Base-by-base conservation (phyloP, 2,113 vertebrate genomes). In the Myotis yumanensis region DNA sequence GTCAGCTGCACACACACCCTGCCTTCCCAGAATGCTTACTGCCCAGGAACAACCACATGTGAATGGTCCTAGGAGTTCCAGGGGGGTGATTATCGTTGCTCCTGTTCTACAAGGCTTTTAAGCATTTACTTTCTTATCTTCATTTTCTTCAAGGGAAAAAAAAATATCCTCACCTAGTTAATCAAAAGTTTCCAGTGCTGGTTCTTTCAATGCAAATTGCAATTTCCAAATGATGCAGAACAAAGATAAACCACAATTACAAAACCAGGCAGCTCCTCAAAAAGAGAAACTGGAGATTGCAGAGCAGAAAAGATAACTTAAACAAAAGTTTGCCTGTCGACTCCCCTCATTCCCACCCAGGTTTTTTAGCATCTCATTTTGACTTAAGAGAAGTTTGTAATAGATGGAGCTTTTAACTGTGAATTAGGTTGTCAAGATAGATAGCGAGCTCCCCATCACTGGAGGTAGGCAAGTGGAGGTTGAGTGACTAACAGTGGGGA, bases 111-210 rank as follows among this genome's bases (percentile, higher is more conserved):
- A 75, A 66, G 52, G 12, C 25, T 75, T 95, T 91, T 59, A 64
- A 69, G 69, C 35, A 79, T 90, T 97, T 96, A 91, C 96, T 95
- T 93, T 22, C 88, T 91, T 94, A 97, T 87, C 79, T 87, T 93
- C 80, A 66, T 88, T 89, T 94, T 93, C 46, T 85, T 96, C 95
- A 96, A 95, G 72, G 52, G 14, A 52, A 77, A 85, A 85, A 85
- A 90, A 93, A 96, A 87, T 94, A 95, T 54, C 89, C 91, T 96
- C 92, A 95, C 86, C 68, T 84, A 93, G 96, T 93, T 97, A 97
- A 97, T 97, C 97, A 97, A 97, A 97, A 86, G 76, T 95, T 35
- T 72, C 94, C 97, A 92, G 37, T 48, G 92, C 94, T 96, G 9
- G 6, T 95, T 95, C 82, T 89, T 97, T 75, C 82, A 20, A 90